Evolutionary conservation across 2,113 vertebrate species (phyloP).

Genomic region (Mirza zaza): DNA sequence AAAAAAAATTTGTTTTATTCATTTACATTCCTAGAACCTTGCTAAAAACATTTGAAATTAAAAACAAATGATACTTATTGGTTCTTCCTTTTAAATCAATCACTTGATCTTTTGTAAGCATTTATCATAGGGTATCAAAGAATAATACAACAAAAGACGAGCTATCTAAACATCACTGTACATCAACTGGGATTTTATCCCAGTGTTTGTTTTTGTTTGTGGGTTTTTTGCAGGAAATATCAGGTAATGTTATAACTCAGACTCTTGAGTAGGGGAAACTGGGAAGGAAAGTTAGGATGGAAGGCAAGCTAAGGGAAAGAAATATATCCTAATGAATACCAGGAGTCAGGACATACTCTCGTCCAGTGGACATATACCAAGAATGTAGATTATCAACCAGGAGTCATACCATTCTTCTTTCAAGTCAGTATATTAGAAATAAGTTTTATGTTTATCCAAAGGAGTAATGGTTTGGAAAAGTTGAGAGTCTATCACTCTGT

Average conservation of each 20-base stretch:
- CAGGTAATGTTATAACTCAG: not conserved
- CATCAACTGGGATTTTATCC: not conserved
- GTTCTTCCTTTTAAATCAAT: not conserved
- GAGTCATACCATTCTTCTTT: not conserved
- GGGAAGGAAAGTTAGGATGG: not conserved
- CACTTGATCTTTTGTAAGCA: not conserved
- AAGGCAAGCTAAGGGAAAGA: not conserved
- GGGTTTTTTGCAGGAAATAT: not conserved
- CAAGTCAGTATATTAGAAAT: not conserved
- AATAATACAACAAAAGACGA: not conserved
- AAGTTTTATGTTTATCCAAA: conserved; percentile 23
- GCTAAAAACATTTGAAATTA: not conserved
- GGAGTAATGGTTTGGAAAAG: not conserved
- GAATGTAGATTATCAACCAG: too few relatives aligned
- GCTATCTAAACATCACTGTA: not conserved
- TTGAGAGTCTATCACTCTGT: not conserved
- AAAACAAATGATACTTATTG: not conserved
- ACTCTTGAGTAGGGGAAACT: not conserved
- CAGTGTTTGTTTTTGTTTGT: not conserved
- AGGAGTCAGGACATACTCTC: not conserved
- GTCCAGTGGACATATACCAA: not conserved
- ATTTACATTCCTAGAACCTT: not conserved
- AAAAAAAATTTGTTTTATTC: not conserved
- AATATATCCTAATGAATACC: not conserved
- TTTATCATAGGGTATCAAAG: not conserved